Evolutionary conservation across 2,888 invertebrate species (phyloP).

Genomic region (Chelonus formosanus): DNA sequence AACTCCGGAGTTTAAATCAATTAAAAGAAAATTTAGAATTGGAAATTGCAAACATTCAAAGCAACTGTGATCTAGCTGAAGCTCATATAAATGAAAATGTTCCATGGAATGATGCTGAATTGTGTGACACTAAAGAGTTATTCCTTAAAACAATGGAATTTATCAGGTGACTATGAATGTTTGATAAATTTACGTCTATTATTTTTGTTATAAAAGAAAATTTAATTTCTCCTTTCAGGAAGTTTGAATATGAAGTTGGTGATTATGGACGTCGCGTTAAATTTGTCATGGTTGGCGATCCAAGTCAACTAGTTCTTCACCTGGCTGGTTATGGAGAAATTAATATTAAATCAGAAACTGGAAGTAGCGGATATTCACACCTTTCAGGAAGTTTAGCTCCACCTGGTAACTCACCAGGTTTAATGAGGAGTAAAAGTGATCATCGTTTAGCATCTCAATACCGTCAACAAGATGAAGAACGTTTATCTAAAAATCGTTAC

Average conservation of each 20-base stretch:
- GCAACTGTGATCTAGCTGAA: conserved; percentile 96
- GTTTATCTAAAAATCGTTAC: conserved; percentile 61
- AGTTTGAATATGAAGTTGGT: conserved; percentile 92
- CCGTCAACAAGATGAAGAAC: conserved; percentile 81
- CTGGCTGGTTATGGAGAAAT: conserved; percentile 91
- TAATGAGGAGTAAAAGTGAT: conserved; percentile 93
- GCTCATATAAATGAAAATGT: conserved; percentile 91
- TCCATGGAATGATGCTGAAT: conserved; percentile 91
- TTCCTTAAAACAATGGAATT: conserved; percentile 96
- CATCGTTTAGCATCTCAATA: conserved; percentile 89
- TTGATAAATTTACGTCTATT: background rate
- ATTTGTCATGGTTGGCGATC: conserved; percentile 90
- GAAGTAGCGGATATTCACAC: conserved; percentile 62
- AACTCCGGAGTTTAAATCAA: conserved; percentile 84
- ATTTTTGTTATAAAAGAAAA: too few relatives aligned
- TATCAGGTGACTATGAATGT: conserved; percentile 66
- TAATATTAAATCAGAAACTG: conserved; percentile 75
- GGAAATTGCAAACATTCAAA: conserved; percentile 93
- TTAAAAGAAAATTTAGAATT: conserved; percentile 93
- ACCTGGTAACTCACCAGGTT: conserved; percentile 74
- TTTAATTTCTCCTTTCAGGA: conserved; percentile 64
- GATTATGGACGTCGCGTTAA: conserved; percentile 87
- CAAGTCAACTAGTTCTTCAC: conserved; percentile 88
- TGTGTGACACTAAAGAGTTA: conserved; percentile 95
- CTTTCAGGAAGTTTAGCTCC: conserved; percentile 68